Base-by-base conservation (phyloP, 2,888 invertebrate genomes). In the Gymnocheta viridis region DNA sequence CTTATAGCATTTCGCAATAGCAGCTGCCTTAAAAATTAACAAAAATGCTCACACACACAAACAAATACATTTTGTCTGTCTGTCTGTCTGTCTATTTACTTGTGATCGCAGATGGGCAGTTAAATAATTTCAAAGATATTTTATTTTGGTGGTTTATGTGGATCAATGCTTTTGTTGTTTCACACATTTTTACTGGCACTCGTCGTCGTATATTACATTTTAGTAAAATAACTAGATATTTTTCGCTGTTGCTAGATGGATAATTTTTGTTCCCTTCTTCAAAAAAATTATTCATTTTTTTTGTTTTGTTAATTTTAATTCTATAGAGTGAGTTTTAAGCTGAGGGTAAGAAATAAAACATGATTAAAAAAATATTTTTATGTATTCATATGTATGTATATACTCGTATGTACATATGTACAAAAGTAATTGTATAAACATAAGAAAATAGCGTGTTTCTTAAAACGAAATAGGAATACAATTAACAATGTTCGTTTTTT, bases 401-500 rank as follows among this genome's bases (percentile, higher is more conserved):
- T 44, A n/a, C n/a, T 9, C n/a, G n/a, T 44, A 44, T 2, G 10
- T 44, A n/a, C 41, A 44, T 44, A 24, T 27, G 4, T 49, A 66
- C 17, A 64, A 3, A 19, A 5, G 14, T 35, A 73, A 58, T n/a
- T n/a, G 49, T 35, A 60, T 17, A 49, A 62, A 66, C 54, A 17
- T 81, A 81, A 72, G 70, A 74, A 69, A 76, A 82, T 82, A 82
- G 81, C 81, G 81, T 76, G 81, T 76, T 81, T 73, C 62, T 47
- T 70, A 64, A 70, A 82, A 69, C 32, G 69, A 47, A 41, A 72
- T 69, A 82, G 74, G 56, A 82, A 74, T 58, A 82, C 74, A 69
- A 74, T 76, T 69, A 81, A 81, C 67, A 81, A 70, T 70, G 54
- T 54, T 70, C 5, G 32, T 64, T 49, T 24, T 64, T 27, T 2